phyloP scores from a whole-genome alignment of 2,797 vertebrate genomes.

The Loris lydekkerianus region DNA sequence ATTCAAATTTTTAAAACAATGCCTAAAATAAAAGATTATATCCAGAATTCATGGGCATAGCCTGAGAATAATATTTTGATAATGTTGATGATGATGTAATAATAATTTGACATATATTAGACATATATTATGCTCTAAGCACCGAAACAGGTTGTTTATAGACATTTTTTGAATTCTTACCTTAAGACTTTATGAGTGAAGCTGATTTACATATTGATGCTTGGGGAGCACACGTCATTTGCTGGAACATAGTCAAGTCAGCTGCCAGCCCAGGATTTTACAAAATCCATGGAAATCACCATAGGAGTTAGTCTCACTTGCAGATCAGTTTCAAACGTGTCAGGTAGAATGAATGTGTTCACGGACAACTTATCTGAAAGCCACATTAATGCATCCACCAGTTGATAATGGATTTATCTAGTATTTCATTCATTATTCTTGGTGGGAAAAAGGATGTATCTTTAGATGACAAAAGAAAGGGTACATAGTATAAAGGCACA shows the following conservation, averaged over 20 bases:
- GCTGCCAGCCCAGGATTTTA: not conserved
- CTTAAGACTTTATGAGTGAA: not conserved
- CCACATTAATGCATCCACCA: too few species aligned
- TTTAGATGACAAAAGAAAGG: not conserved
- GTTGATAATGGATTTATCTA: not conserved
- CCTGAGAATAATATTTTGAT: not conserved
- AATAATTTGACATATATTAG: not conserved
- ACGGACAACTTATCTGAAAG: not conserved
- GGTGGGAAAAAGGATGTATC: not conserved
- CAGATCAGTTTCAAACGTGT: not conserved
- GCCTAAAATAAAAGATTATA: too few species aligned
- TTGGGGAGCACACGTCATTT: not conserved
- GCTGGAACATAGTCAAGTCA: too few species aligned
- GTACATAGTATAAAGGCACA: not conserved
- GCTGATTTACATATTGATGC: not conserved
- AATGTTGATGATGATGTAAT: fast-evolving
- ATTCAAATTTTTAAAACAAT: not conserved
- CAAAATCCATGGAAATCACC: not conserved
- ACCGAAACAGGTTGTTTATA: not conserved
- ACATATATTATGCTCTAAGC: not conserved
- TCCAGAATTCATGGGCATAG: not conserved
- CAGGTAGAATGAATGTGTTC: not conserved
- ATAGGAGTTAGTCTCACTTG: too few species aligned
- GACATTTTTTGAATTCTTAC: not conserved
- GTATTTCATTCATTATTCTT: not conserved